phyloP scores from a whole-genome alignment of 2,113 vertebrate species.

The Centrocercus urophasianus region DNA sequence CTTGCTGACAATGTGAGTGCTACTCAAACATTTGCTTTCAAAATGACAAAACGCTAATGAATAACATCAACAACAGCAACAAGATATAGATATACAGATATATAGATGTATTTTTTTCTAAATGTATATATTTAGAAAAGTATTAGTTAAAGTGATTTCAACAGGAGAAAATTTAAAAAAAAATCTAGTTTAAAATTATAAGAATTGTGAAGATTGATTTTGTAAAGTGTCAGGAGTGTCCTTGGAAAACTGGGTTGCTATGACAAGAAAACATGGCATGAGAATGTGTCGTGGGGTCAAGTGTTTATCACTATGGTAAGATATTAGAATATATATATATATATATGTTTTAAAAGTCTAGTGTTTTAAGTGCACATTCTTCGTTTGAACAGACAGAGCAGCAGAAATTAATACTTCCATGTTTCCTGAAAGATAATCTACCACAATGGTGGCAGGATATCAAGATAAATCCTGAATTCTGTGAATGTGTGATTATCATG shows the following conservation, averaged over 20 bases:
- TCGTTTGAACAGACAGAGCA: not conserved
- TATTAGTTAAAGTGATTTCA: not conserved
- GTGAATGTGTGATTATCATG: not conserved
- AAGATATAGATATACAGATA: no score
- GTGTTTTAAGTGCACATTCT: not conserved
- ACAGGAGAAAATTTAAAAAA: no score
- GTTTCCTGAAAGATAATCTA: not conserved
- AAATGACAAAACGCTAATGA: not conserved
- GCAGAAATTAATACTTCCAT: not conserved
- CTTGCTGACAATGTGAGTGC: not conserved
- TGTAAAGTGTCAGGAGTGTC: not conserved
- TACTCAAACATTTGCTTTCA: not conserved
- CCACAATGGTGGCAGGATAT: not conserved
- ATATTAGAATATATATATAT: not conserved
- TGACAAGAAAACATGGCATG: not conserved
- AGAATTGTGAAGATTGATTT: fast-evolving
- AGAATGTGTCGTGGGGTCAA: not conserved
- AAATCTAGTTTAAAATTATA: not conserved
- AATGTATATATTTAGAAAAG: not conserved
- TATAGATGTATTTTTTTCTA: no score
- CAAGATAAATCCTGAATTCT: not conserved
- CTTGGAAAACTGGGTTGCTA: fast-evolving
- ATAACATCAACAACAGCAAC: not conserved
- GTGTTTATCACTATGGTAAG: not conserved
- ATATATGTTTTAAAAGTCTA: no score